Conservation (phyloP, 2,888 invertebrate genomes). For the Drosophila ochracea region DNA sequence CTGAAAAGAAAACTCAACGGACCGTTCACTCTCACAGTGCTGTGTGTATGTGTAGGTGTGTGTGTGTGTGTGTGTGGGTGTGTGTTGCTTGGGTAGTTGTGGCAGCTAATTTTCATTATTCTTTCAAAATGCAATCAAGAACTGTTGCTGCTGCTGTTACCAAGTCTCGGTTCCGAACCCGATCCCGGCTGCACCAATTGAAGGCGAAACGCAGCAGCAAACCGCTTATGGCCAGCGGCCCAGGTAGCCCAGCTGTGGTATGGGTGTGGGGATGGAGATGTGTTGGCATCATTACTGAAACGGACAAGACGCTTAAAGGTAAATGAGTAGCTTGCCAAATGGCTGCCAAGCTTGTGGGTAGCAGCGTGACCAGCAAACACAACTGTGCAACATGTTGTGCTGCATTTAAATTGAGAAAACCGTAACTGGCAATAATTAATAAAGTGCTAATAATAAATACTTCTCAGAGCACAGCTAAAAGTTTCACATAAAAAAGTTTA, state of each 20-base stretch:
- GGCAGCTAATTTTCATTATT: slow-evolving; percentile 80
- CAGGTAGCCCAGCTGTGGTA: slow-evolving; percentile 39
- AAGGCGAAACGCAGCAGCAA: slow-evolving; percentile 28
- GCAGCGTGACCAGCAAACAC: slow-evolving; percentile 10
- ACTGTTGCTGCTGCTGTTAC: slow-evolving; percentile 57
- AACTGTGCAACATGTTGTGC: slow-evolving; percentile 17
- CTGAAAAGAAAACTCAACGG: slow-evolving; percentile 62
- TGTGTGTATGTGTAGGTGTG: slow-evolving; percentile 15
- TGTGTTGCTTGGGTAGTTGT: slow-evolving; percentile 53
- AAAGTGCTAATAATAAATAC: slow-evolving; percentile 1
- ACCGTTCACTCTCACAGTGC: slow-evolving; percentile 31
- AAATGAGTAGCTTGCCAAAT: slow-evolving; percentile 60
- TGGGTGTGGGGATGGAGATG: slow-evolving; percentile 16
- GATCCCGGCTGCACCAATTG: slow-evolving; percentile 38
- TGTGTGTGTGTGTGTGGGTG: slow-evolving; percentile 27
- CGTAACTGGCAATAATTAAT: slow-evolving; percentile 19
- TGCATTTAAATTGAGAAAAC: slow-evolving; percentile 41
- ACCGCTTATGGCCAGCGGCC: slow-evolving; percentile 62
- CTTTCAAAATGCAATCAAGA: slow-evolving; percentile 79
- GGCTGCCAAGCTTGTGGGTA: slow-evolving; percentile 28
- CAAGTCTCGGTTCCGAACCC: slow-evolving; percentile 31
- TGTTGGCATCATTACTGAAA: slow-evolving; percentile 48
- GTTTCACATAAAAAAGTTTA: neutral
- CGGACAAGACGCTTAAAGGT: slow-evolving; percentile 67
- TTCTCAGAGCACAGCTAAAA: neutral